Conservation (phyloP, 2,113 vertebrate genomes). For the Nothobranchius kuhntae region DNA sequence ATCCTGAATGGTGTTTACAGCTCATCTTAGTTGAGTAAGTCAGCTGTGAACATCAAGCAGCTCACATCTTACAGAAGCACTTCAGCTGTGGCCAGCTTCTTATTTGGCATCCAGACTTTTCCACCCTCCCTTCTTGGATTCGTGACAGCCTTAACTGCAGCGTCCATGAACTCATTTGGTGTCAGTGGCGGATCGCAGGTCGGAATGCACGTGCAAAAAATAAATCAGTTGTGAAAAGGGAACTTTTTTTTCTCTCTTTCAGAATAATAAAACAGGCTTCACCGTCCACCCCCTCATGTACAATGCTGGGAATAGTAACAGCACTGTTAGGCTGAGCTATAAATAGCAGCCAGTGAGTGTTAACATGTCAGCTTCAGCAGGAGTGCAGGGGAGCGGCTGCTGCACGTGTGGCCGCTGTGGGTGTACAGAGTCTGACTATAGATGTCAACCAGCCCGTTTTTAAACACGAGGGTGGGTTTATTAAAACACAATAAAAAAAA, state of each 20-base stretch:
- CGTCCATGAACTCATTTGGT: constrained; percentile 25
- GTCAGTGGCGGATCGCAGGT: constrained; percentile 16
- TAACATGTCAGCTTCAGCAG: constrained; percentile 79
- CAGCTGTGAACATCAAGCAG: too few relatives aligned
- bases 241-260: constrained; percentile 64
- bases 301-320: constrained; percentile 84
- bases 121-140: constrained; percentile 4
- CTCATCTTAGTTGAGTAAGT: too few relatives aligned
- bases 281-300: constrained; percentile 77
- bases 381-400: constrained; percentile 68
- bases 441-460: constrained; percentile 32
- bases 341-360: constrained; percentile 84
- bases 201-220: constrained; percentile 21
- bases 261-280: constrained; percentile 28
- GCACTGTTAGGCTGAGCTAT: constrained; percentile 78
- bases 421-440: constrained; percentile 53
- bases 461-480: too few relatives aligned
- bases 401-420: constrained; percentile 66
- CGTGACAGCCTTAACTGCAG: constrained; percentile 27
- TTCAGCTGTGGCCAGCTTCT: not conserved
- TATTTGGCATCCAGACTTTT: not conserved
- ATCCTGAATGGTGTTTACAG: too few relatives aligned
- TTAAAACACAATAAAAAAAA: too few relatives aligned
- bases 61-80: too few relatives aligned
- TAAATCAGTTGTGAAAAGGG: constrained; percentile 58